Base-by-base conservation (phyloP, 1,140 invertebrate species). In the Catajapyx aquilonaris region DNA sequence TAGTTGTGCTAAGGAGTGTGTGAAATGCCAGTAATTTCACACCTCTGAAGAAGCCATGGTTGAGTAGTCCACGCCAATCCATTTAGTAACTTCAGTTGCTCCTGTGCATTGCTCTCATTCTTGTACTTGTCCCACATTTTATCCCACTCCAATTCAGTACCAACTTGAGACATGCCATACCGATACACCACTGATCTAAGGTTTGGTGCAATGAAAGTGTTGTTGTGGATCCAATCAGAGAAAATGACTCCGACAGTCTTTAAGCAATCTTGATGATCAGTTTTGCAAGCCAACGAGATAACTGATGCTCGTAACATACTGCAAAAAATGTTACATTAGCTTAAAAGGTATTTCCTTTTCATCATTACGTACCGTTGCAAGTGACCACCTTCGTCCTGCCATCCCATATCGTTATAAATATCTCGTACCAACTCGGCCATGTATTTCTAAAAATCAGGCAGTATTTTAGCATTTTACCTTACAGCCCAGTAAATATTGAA, bases 71-170 rank as follows among this genome's bases (percentile, higher is more conserved):
- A 48, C 5, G 59, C 51, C 28, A 67, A 47, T 11, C 55, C 59
- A 11, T 48, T 45, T n/a, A 61, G 36, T 2, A 65, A 46, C 19
- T 53, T 53, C 2, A 45, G 44, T 39, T 52, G 55, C 42, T 64
- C 58, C 36, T 62, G 56, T 0, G 62, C 50, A 31, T 62, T 58
- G 5, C 51, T 45, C 41, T 64, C 61, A 0, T 22, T 39, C 16
- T 48, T 32, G 42, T 63, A 68, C 9, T 50, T 42, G 0, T 53
- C 19, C 59, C 61, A 64, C 41, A 66, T 48, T 1, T 20, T 35
- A 20, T 63, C 49, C 65, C 65, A 68, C 31, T 53, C 53, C 5
- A 44, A 40, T 11, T 51, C 42, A 32, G 38, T 21, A 20, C 18
- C 18, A 2, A 15, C 18, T 17, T 2, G 20, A 18, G 45, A 22